Conservation (phyloP, 2,888 invertebrate genomes). For the Drosophila bunnanda region DNA sequence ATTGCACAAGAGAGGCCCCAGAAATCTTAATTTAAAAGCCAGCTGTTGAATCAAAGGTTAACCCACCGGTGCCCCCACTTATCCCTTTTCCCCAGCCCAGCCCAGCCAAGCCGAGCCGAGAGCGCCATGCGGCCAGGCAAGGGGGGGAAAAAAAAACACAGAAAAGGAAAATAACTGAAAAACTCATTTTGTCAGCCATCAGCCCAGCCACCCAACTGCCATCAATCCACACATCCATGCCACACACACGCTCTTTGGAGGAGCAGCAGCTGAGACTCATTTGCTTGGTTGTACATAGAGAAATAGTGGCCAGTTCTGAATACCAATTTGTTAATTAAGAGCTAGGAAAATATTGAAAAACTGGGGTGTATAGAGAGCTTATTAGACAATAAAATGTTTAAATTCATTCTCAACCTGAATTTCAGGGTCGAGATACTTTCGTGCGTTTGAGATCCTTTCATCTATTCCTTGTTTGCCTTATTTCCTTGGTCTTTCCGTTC, state of each 20-base stretch:
- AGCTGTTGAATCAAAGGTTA: slow-evolving; percentile 80
- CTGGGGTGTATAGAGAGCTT: too few species aligned
- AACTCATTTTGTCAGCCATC: slow-evolving; percentile 75
- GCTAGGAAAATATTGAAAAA: background rate
- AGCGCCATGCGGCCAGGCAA: slow-evolving; percentile 6
- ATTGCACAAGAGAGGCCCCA: slow-evolving; percentile 35
- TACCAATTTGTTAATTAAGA: slow-evolving; percentile 1
- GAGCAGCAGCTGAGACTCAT: slow-evolving; percentile 26
- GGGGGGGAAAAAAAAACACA: slow-evolving; percentile 8
- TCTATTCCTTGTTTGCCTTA: too few species aligned
- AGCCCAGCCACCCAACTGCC: slow-evolving; percentile 31
- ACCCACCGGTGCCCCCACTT: slow-evolving; percentile 53
- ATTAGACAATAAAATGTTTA: too few species aligned
- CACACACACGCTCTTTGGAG: slow-evolving; percentile 19
- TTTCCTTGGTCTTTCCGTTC: too few species aligned
- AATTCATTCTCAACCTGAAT: background rate
- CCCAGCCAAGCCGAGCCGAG: background rate
- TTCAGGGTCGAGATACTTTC: too few species aligned
- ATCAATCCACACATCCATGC: slow-evolving; percentile 37
- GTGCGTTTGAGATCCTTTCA: too few species aligned
- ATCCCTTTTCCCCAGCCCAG: slow-evolving; percentile 55
- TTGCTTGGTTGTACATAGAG: slow-evolving; percentile 16
- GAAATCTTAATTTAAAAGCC: slow-evolving; percentile 77
- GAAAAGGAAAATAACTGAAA: slow-evolving; percentile 46
- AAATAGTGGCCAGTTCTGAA: background rate